Conservation (phyloP, 2,113 vertebrate species). For the Equus przewalskii region DNA sequence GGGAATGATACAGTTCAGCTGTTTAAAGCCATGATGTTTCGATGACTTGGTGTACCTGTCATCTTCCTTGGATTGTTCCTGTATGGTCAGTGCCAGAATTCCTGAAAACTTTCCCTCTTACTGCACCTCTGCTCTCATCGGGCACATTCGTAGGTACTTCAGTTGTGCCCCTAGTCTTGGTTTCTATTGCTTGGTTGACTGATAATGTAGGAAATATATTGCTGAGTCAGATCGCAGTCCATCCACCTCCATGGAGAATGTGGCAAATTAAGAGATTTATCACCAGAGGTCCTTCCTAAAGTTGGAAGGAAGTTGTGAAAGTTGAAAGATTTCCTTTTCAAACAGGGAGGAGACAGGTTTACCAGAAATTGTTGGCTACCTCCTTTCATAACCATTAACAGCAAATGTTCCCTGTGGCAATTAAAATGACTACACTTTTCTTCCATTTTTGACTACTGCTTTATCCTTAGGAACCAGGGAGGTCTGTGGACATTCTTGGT, state of each 20-base stretch:
- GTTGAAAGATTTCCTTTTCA: background rate
- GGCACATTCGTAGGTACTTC: background rate
- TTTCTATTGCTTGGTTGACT: conserved; percentile 23
- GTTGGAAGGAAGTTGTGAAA: background rate
- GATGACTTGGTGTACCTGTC: background rate
- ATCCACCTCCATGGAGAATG: background rate
- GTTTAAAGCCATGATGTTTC: background rate
- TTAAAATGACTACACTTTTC: background rate
- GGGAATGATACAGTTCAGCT: background rate
- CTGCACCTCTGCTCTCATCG: background rate
- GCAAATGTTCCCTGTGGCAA: background rate
- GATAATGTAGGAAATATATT: background rate
- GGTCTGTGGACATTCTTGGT: background rate
- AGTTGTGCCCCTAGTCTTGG: background rate
- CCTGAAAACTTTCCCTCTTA: background rate
- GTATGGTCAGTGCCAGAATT: background rate
- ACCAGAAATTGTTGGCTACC: background rate
- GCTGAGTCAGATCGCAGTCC: background rate
- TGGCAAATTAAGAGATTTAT: background rate
- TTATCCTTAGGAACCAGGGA: background rate
- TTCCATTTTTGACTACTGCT: background rate
- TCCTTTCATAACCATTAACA: background rate
- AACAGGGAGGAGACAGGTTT: background rate
- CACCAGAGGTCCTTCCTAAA: background rate
- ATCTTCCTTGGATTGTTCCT: background rate